Evolutionary conservation across 2,888 invertebrate genomes (phyloP), one percentile per base, ranked within the genome.

Genomic region (Diarsia dahlii): DNA sequence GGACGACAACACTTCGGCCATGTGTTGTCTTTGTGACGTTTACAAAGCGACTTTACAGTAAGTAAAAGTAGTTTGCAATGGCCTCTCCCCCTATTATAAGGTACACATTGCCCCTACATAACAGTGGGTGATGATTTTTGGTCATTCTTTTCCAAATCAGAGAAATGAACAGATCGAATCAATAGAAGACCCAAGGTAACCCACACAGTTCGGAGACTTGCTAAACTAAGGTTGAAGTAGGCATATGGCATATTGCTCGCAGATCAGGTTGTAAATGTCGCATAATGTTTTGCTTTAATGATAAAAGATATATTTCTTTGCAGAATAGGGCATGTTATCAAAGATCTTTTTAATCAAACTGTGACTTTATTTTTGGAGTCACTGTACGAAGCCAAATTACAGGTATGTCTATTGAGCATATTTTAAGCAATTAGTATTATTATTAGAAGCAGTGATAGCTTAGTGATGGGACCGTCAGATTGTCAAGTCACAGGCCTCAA

Each of bases 381-480:
- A 0, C 80, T 94, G 0, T 90, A 93, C 68, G 87, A 92, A 78
- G 70, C 71, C 0, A 94, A 94, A 88, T 62, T 94, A 52, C 88
- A 88, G 90, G 94, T 94, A 85, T 67, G 45, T 45, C 3, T 62
- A 60, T 18, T 71, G 5, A 45, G n/a, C n/a, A 71, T 46, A 0
- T 45, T 46, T 45, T 9, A 52, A 3, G 10, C 6, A 50, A 60
- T 18, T 18, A 60, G 10, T 34, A 18, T 9, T 13, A n/a, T n/a
- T n/a, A n/a, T n/a, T n/a, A n/a, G n/a, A n/a, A 13, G 13, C 56
- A 23, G 13, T 56, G 5, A 23, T 23, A 56, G 12, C 54, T 2
- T 5, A 56, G 23, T 52, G 18, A 20, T 18, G 18, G n/a, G 23
- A 23, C 23, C 13, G n/a, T n/a, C n/a, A 13, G 13, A 54, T 13